Evolutionary conservation across 1,140 invertebrate genomes (phyloP), one percentile per base, ranked within the genome.

Genomic region (Drosophila repleta): DNA sequence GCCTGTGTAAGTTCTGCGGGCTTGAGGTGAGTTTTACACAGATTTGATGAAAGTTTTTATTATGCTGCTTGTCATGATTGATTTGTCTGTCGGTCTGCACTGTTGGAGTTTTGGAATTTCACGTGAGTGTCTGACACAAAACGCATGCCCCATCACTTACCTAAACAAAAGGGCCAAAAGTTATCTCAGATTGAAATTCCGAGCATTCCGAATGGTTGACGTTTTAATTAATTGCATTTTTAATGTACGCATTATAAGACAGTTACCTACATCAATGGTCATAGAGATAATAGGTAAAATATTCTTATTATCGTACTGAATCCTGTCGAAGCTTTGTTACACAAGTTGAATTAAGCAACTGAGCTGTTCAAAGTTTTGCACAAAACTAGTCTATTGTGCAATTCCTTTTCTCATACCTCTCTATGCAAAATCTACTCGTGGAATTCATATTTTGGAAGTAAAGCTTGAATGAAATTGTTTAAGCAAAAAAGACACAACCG

Each of bases 21-120:
- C 15, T 29, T 60, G 17, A 57, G 53, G 53, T 57, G 39, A 21
- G 21, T 29, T 43, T 32, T 18, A 11, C 29, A 66, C 29, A 66
- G 57, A 61, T 68, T 68, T 62, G 57, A 41, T 52, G 37, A 61
- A 58, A 43, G 43, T 68, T 35, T 60, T 37, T 18, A 32, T 32
- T 43, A 52, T 53, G 26, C 43, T 60, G 15, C 45, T 45, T 57
- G 39, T 45, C 55, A 60, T 35, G 55, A 67, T 60, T 67, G 56
- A 67, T 49, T 67, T 51, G 56, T 48, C 7, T 13, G 53, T 20
- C 3, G 13, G 1, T 5, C 46, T 4, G 26, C 29, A 1, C 29
- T 20, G 46, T n/a, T 21, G 46, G 20, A 49, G 46, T 15, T 29
- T 15, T 18, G 55, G 39, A 57, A 57, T 57, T 57, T 29, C 35